Conservation (phyloP, 1,140 invertebrate genomes). For the Nebria ingens region DNA sequence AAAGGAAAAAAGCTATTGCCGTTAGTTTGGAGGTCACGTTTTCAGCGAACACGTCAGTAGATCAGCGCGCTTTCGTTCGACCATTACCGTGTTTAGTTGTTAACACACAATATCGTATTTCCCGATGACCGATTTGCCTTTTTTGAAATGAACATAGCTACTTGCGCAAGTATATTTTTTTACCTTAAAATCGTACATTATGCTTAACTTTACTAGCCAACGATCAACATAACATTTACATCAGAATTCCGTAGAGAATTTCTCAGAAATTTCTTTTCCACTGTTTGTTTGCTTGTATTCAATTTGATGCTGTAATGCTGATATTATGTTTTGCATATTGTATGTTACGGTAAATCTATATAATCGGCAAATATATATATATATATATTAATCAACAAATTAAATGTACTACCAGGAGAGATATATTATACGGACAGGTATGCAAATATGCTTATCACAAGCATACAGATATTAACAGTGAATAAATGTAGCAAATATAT, state of each 20-base stretch:
- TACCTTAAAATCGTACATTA: not conserved
- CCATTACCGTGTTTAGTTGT: not conserved
- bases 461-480: no score
- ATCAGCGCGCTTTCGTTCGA: not conserved
- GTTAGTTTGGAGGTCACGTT: not conserved
- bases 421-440: no score
- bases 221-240: not conserved
- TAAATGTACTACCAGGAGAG: no score
- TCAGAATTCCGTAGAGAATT: not conserved
- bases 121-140: constrained; percentile 3
- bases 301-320: not conserved
- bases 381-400: no score
- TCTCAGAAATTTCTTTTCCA: not conserved
- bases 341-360: no score
- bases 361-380: no score
- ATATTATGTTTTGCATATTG: no score
- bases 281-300: not conserved
- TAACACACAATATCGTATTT: constrained; percentile 1
- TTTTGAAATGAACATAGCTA: not conserved
- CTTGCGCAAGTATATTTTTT: not conserved
- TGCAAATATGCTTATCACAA: no score
- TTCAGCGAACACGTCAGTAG: not conserved
- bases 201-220: not conserved
- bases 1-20: no score
- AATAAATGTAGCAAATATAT: no score